phyloP scores from a whole-genome alignment of 2,113 vertebrate genomes.

The Trematocara zebra region DNA sequence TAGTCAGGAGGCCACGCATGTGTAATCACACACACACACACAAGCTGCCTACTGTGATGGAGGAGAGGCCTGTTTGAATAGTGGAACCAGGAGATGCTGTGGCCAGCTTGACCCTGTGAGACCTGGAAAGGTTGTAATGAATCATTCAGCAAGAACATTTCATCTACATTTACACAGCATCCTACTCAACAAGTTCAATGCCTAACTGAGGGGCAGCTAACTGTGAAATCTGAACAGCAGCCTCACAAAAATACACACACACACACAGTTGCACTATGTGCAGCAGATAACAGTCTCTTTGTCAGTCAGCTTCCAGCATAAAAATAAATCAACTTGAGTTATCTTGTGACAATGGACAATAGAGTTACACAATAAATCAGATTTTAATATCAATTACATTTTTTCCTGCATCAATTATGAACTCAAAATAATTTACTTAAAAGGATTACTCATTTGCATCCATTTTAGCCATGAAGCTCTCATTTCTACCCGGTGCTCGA shows the following conservation, averaged over 20 bases:
- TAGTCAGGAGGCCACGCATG: not conserved
- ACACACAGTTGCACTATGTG: not conserved
- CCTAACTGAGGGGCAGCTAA: not conserved
- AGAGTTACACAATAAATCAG: not conserved
- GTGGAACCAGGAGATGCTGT: slow-evolving; percentile 28
- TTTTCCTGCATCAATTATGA: not conserved
- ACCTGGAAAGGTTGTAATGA: slow-evolving; percentile 51
- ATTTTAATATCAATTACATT: not conserved
- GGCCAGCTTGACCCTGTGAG: slow-evolving; percentile 24
- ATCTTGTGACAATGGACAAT: not conserved
- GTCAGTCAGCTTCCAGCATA: not conserved
- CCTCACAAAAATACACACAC: not conserved
- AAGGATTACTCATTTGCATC: not conserved
- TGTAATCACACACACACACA: slow-evolving; percentile 16
- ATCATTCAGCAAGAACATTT: slow-evolving; percentile 35
- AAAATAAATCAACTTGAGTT: not conserved
- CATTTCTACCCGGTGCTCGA: not conserved
- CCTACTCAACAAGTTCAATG: not conserved
- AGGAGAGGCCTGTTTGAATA: slow-evolving; percentile 33
- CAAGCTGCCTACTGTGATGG: slow-evolving; percentile 53
- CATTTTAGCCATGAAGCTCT: not conserved
- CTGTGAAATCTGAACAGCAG: not conserved
- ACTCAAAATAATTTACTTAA: not conserved
- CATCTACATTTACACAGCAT: not conserved
- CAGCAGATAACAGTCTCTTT: not conserved